These are phyloP conservation scores for Siniperca chuatsi DNA, from an alignment of 2,113 vertebrate genomes.

Conservation along the genomic window DNA sequence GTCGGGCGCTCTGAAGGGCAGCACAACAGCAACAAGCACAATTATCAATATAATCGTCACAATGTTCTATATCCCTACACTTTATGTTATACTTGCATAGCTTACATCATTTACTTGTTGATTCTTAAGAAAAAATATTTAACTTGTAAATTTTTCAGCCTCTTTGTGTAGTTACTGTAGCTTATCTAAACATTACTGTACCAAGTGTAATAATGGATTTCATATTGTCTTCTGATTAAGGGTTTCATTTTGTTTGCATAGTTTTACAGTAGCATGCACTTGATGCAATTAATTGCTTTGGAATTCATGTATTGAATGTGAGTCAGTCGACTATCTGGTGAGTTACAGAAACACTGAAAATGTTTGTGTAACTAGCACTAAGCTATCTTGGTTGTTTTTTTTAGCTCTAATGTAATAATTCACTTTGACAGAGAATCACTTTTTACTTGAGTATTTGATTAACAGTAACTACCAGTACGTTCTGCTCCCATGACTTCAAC, in stretches of 20 bases:
- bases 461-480: no score
- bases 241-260: background rate
- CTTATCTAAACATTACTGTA: background rate
- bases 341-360: background rate
- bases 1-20: conserved; percentile 86
- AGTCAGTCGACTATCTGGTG: background rate
- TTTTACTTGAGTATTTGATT: background rate
- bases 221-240: background rate
- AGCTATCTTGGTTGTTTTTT: background rate
- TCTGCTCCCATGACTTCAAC: no score
- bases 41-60: background rate
- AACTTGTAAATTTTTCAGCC: background rate
- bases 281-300: background rate
- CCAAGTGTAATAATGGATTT: background rate
- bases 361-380: background rate
- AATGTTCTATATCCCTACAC: background rate
- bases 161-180: background rate
- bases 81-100: background rate
- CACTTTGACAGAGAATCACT: background rate
- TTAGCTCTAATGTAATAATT: background rate
- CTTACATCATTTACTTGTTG: background rate
- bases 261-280: background rate
- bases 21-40: background rate
- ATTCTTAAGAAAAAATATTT: background rate
- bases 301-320: background rate